Evolutionary conservation across 2,113 vertebrate species (phyloP), one percentile per base, ranked within the genome.

Genomic region (Junco hyemalis): DNA sequence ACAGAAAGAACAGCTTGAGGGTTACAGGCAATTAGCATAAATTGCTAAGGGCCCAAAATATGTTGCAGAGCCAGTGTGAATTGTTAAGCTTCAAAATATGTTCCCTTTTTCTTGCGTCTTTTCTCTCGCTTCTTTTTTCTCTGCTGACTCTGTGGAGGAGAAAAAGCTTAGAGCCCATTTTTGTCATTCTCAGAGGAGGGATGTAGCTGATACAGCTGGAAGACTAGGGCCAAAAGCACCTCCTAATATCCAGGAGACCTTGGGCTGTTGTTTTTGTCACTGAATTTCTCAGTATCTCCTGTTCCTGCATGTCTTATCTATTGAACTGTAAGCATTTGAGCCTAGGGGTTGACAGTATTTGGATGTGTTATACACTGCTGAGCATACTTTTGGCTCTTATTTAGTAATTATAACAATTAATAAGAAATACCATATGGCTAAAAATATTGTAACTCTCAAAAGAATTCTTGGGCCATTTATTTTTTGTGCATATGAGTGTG

Each of bases 391-490:
- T 88, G 81, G 56, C 70, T 96, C 57, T 87, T 90, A 63, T 50
- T 91, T 93, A 86, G 53, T 71, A 86, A 88, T 92, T 92, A 57
- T 36, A 88, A 88, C 63, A 77, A 89, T 94, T 95, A 95, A 66
- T 95, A 85, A 60, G 74, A 88, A 94, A 95, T 89, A 83, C 89
- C 91, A 90, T 93, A 91, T 93, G 94, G 86, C 51, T 95, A 92
- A 78, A 96, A 97, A 92, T 93, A 83, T 83, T 95, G 69, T 74
- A 86, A 87, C 57, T 94, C 90, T 77, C 91, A 78, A 69, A 97
- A 92, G 92, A 86, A 59, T 79, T 95, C 60, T 68, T 79, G 48
- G 72, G 47, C 85, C 81, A 83, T 97, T 97, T 94, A 66, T 92
- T 96, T 96, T 74, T 87, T 91, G 92, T 96, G 86, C 66, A 9